Base-by-base conservation (phyloP, 1,140 invertebrate genomes). In the Scaptomyza montana region DNA sequence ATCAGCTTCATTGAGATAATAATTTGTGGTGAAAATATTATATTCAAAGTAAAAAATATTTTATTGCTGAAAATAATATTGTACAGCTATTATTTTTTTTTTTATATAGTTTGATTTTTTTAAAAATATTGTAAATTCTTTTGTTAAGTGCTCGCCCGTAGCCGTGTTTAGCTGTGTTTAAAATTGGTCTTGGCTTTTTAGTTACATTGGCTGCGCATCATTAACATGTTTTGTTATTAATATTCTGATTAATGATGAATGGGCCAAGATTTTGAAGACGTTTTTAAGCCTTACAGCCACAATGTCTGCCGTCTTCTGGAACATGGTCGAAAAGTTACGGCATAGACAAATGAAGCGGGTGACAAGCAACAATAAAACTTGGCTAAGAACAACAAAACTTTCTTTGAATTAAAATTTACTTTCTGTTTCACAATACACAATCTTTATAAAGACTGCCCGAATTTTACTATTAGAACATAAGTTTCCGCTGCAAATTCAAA, bases 381-480 rank as follows among this genome's bases (percentile, higher is more conserved):
- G 28, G 64, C 45, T 21, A 56, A 61, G 12, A 46, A 64, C 45
- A 50, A 56, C 1, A 49, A 62, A 77, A 86, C 82, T 86, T 86
- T 86, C 82, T 77, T 82, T 64, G 82, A 78, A 82, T 81, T 87
- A 87, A 75, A 78, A 86, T 86, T 86, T 87, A 86, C 82, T 86
- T 86, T 86, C 82, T 82, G 82, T 87, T 86, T 87, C 81, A 63
- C 66, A 51, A 30, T 25, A 33, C 73, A 36, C 33, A 36, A 43
- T n/a, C 10, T 43, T 79, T 71, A 79, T 75, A 78, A 41, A 12
- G 77, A 47, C 61, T 76, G 63, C 53, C 72, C 16, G 55, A 62
- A 56, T 80, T 67, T 59, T 36, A 36, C 5, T 71, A 80, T 86
- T 78, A 87, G 82, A 86, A 82, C 87, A 72, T 73, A 33, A 41